Conservation (phyloP, 2,113 vertebrate genomes). For the Motacilla tschutschensis region DNA sequence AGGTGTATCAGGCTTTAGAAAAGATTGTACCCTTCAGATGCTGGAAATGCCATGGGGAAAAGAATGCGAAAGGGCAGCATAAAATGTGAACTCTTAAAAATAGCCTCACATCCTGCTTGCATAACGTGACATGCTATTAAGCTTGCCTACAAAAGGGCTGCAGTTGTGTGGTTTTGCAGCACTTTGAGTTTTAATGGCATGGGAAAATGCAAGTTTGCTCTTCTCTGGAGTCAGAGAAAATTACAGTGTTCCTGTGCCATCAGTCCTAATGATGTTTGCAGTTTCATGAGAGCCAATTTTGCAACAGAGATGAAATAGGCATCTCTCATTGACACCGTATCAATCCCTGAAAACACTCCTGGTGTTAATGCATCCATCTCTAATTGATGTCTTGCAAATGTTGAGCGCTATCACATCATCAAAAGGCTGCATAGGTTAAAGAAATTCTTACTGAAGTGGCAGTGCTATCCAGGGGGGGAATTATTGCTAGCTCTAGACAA, state of each 20-base stretch:
- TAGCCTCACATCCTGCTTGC: constrained; percentile 23
- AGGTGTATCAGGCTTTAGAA: constrained; percentile 6
- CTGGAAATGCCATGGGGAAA: neutral
- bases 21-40: neutral
- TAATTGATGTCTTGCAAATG: constrained; percentile 38
- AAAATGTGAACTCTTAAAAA: constrained; percentile 49
- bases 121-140: constrained; percentile 14
- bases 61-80: constrained; percentile 21
- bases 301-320: constrained; percentile 29
- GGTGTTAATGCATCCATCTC: neutral
- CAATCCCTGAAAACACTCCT: constrained; percentile 23
- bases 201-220: constrained; percentile 44
- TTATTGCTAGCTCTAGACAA: neutral
- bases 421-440: constrained; percentile 38
- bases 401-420: constrained; percentile 8
- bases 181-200: neutral
- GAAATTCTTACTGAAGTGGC: constrained; percentile 5
- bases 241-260: constrained; percentile 36
- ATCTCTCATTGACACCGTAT: neutral
- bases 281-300: constrained; percentile 39
- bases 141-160: constrained; percentile 7
- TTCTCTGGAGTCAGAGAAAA: constrained; percentile 45
- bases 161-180: neutral
- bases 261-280: constrained; percentile 34
- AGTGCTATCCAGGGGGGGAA: neutral